phyloP scores from a whole-genome alignment of 2,888 invertebrate genomes.

The Sesia apiformis region DNA sequence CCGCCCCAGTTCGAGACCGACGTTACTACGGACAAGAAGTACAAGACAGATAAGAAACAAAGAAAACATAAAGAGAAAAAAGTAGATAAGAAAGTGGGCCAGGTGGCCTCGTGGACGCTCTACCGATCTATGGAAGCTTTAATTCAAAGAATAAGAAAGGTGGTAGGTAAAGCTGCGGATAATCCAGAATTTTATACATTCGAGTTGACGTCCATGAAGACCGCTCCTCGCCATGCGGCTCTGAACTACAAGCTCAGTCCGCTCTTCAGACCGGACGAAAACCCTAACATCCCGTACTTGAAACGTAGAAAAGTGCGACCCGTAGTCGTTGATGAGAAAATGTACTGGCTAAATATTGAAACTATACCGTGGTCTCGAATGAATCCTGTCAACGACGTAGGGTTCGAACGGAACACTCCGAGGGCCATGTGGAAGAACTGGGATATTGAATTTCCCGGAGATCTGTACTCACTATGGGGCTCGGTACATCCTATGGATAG shows the following conservation, averaged over 20 bases:
- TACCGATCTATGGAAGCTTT: slow-evolving; percentile 47
- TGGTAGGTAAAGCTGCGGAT: slow-evolving; percentile 21
- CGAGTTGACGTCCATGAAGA: slow-evolving; percentile 70
- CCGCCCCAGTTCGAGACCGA: slow-evolving; percentile 8
- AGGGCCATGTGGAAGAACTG: slow-evolving; percentile 76
- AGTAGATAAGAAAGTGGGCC: slow-evolving; percentile 15
- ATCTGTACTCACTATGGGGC: slow-evolving; percentile 81
- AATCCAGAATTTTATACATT: slow-evolving; percentile 71
- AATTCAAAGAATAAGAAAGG: slow-evolving; percentile 37
- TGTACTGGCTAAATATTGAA: slow-evolving; percentile 62
- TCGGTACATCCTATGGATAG: slow-evolving; percentile 75
- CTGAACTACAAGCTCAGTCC: slow-evolving; percentile 58
- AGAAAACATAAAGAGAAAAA: slow-evolving; percentile 6
- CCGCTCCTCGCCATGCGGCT: slow-evolving; percentile 62
- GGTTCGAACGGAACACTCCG: slow-evolving; percentile 42
- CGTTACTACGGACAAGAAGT: slow-evolving; percentile 1
- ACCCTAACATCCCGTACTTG: slow-evolving; percentile 50
- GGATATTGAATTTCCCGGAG: slow-evolving; percentile 80
- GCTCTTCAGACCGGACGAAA: slow-evolving; percentile 51
- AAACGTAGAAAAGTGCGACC: slow-evolving; percentile 35
- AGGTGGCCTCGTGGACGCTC: slow-evolving; percentile 62
- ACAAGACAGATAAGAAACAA: slow-evolving; percentile 8
- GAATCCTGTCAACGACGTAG: slow-evolving; percentile 46
- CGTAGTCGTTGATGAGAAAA: slow-evolving; percentile 54
- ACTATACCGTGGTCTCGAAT: slow-evolving; percentile 56